Base-by-base conservation (phyloP, 2,113 vertebrate genomes). In the Mirza zaza region DNA sequence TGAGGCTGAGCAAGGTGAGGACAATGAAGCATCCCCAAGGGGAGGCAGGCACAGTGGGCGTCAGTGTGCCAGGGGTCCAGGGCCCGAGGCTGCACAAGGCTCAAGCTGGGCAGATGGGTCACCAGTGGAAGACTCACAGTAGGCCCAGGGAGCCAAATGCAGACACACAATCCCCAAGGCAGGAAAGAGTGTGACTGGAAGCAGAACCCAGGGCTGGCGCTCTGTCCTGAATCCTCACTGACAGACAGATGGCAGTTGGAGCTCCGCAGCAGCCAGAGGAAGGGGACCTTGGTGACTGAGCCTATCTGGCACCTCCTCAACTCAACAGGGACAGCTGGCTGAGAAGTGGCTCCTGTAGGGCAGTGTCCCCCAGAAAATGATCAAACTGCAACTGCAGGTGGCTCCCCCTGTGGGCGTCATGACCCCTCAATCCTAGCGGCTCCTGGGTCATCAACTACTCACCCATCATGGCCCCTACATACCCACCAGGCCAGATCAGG, bases 341-440 rank as follows among this genome's bases (percentile, higher is more conserved):
- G 0, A 65, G 55, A 17, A 45, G 63, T 5, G 25, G n/a, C 63
- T 50, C 55, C 50, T 14, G 0, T 0, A 52, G 25, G 25, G 34
- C 52, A 36, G 61, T 34, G 17, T 67, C 52, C 12, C 42, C 42
- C 34, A 29, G 80, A 17, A 95, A 68, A 59, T 67, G 42, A 50
- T 42, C 59, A 12, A 39, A 50, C 34, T 25, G 52, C 70, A 13
- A 18, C 14, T 4, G 1, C 48, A 68, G 73, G 29, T 71, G 45
- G 8, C 8, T 65, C 39, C 14, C 27, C 17, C 86, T 45, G 11
- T n/a, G 32, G 80, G 23, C 6, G 12, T 87, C 18, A 1, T 20
- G 27, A 52, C 45, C 57, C n/a, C 25, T 89, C 32, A 7, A 32
- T 42, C n/a, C n/a, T 32, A 3, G 48, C 25, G 9, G 42, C 57